phyloP scores from a whole-genome alignment of 2,113 vertebrate genomes.

The Trochalopteron elliotii region DNA sequence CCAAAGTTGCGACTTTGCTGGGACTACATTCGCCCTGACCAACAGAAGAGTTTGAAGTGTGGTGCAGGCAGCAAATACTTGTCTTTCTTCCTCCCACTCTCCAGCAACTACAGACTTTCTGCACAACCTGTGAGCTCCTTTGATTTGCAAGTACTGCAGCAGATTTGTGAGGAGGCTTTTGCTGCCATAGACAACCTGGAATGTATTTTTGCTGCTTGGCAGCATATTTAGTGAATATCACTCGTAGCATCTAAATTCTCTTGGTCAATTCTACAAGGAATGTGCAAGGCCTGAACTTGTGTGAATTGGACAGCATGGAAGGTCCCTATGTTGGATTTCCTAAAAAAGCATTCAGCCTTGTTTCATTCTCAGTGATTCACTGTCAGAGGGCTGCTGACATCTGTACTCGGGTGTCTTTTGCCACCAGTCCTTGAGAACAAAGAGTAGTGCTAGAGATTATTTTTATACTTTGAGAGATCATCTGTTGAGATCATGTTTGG shows the following conservation, averaged over 20 bases:
- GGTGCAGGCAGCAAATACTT: not conserved
- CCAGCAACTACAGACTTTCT: not conserved
- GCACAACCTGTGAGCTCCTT: not conserved
- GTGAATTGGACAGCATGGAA: not conserved
- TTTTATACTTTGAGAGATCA: not conserved
- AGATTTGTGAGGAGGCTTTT: not conserved
- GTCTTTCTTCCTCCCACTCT: not conserved
- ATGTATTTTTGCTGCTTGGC: not conserved
- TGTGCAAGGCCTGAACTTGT: not conserved
- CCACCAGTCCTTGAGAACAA: not conserved
- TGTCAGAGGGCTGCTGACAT: not conserved
- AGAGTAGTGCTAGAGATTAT: not conserved
- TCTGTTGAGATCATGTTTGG: conserved; percentile 16
- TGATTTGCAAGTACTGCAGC: not conserved
- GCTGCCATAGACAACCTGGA: not conserved
- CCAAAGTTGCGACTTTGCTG: not conserved
- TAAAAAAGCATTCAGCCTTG: not conserved
- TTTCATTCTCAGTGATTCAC: not conserved
- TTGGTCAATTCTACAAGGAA: not conserved
- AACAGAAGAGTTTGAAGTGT: not conserved
- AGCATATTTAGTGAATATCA: not conserved
- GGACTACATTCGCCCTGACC: not conserved
- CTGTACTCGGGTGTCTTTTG: not conserved
- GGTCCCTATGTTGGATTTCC: not conserved
- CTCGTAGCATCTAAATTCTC: not conserved